Base-by-base conservation (phyloP, 1,140 invertebrate species). In the Potamilus streckersoni region DNA sequence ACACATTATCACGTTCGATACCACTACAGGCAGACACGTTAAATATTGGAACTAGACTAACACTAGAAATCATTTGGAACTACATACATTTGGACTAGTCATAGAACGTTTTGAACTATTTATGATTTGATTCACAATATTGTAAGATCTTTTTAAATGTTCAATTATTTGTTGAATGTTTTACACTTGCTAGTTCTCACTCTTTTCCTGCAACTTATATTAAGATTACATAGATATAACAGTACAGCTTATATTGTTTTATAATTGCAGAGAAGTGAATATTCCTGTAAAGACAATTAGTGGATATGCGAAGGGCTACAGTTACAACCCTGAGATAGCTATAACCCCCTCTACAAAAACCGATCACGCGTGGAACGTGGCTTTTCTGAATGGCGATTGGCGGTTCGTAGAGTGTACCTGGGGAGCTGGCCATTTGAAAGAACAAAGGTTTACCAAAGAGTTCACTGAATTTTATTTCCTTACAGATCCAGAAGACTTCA, bases 251-350 rank as follows among this genome's bases (percentile, higher is more conserved):
- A 19, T 23, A 56, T 68, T 58, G 69, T 61, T 69, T 74, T 74
- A 11, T 64, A 49, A 55, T 5, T 74, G n/a, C 19, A 80, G 74
- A 27, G 69, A 77, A 31, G 74, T 61, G 1, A 57, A 58, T 49
- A 79, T 81, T 38, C 71, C 49, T 6, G 73, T 60, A 5, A 77
- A 72, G 49, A 78, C 61, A 1, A 75, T 81, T 27, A 66, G 55
- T 27, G 98, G 98, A 19, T 98, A 98, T 90, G 97, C 96, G 65
- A 99, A 99, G 89, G 97, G 96, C 62, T 97, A 97, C 14, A 97
- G 97, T 65, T 98, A 98, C 89, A 95, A 97, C 85, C 96, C 97
- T 0, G 96, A 96, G 1, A 95, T 97, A 0, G 92, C 94, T 73
- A 98, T 99, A 86, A 96, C 97, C 80, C 96, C 80, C 97, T 98